Evolutionary conservation across 2,888 invertebrate species (phyloP), one percentile per base, ranked within the genome.

Genomic region (Apantesis nais): DNA sequence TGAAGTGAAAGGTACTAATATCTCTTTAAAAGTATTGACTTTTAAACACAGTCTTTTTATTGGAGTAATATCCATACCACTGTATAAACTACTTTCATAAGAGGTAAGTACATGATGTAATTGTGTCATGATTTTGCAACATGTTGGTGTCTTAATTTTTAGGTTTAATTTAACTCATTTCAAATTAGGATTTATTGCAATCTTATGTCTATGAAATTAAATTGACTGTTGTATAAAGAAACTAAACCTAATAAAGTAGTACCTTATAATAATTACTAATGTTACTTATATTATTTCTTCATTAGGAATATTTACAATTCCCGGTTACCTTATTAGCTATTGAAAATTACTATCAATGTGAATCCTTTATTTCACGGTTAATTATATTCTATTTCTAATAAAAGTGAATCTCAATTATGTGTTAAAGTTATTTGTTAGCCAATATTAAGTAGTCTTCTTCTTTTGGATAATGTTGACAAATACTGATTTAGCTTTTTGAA

Each of bases 31-130:
- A 25, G 41, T 19, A 39, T 14, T 39, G 14, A 2, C 9, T 29
- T 63, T 22, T 25, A 44, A 44, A 31, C 16, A 12, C 37, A 34
- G 25, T 9, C 19, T 55, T 55, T 55, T 16, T 52, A 52, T 37
- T 66, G 29, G 8, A 55, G 55, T 66, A 37, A 66, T 37, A 22
- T 64, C 48, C 16, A 48, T 48, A 64, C 31, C 19, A 14, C 37
- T 66, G 8, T 34, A 34, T 14, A 64, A 14, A 52, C 34, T 34
- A 52, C 65, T 65, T 65, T 34, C 31, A 7, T 34, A 34, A 34
- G 34, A 37, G 48, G 14, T 34, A 34, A 34, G 37, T 52, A 66
- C 25, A 66, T 66, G 65, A 55, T 66, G 65, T 37, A 66, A 55
- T 65, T 66, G 19, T 58, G 9, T 14, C 58, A 29, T 58, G 16